Conservation (phyloP, 2,797 vertebrate species). For the Phoebastria nigripes region DNA sequence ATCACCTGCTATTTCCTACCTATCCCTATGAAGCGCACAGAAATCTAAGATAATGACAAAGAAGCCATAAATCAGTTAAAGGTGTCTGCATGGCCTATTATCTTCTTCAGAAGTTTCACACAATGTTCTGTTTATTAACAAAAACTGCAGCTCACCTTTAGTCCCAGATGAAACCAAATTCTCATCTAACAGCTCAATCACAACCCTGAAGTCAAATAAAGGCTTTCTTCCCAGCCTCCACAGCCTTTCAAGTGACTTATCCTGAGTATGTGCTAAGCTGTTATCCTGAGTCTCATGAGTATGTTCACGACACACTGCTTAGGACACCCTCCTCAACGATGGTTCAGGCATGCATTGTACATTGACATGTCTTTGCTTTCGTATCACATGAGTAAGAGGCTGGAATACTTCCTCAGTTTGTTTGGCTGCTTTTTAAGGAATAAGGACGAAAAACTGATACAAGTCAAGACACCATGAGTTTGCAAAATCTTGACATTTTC, state of each 20-base stretch:
- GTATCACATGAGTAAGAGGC: neutral
- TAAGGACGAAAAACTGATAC: neutral
- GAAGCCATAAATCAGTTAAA: neutral
- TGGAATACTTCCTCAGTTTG: neutral
- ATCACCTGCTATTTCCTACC: neutral
- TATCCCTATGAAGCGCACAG: neutral
- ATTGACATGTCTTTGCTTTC: neutral
- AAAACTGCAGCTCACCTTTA: neutral
- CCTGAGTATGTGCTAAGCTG: neutral
- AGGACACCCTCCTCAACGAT: fast-evolving
- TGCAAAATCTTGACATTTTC: neutral
- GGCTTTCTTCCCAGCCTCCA: neutral
- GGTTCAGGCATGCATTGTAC: neutral
- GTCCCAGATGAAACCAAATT: neutral
- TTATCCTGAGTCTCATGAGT: neutral
- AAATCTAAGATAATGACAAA: neutral
- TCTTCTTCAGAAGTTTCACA: neutral
- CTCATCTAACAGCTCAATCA: neutral
- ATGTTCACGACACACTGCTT: neutral
- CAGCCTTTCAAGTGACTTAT: neutral
- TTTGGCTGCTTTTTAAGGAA: neutral
- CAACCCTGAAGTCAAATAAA: neutral
- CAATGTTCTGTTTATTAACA: neutral
- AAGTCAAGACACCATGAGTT: neutral
- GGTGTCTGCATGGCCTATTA: neutral